These are phyloP conservation scores for Amphiura filiformis DNA, from an alignment of 35 echinoderm and acorn worm genomes.

Conservation along the genomic window DNA sequence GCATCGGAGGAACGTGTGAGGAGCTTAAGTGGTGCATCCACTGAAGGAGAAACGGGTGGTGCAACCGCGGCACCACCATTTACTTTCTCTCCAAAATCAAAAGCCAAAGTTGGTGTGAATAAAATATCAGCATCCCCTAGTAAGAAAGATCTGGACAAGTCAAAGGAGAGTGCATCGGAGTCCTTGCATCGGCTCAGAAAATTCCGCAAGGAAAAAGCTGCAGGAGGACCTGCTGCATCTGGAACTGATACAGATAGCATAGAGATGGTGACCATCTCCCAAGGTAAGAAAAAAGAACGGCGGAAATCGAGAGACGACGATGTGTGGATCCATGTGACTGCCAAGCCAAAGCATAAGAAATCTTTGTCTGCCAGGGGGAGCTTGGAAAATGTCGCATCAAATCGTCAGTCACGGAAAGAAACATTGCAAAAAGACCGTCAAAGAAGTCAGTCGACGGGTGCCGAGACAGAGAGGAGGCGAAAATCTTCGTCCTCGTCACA, in stretches of 20 bases:
- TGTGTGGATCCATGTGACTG: constrained; percentile 1
- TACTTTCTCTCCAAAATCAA: constrained; percentile 54
- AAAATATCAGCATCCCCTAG: constrained; percentile 53
- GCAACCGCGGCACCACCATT: neutral
- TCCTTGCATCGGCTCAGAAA: constrained; percentile 48
- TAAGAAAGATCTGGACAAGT: constrained; percentile 43
- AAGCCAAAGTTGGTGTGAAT: constrained; percentile 64
- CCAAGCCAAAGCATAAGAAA: neutral
- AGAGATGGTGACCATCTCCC: neutral
- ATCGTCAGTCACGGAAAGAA: neutral
- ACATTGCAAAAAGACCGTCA: neutral
- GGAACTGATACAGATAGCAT: neutral
- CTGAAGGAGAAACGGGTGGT: neutral
- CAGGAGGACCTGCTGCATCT: neutral
- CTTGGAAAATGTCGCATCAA: neutral
- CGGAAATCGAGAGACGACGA: neutral
- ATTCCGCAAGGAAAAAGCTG: constrained; percentile 3
- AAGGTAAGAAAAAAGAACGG: neutral
- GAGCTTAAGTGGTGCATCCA: constrained; percentile 50
- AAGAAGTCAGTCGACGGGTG: neutral
- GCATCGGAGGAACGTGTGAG: constrained; percentile 67
- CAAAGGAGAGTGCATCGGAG: constrained; percentile 59
- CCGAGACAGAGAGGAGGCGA: neutral
- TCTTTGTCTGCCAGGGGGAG: neutral
- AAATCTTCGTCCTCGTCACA: neutral